Evolutionary conservation across 2,888 invertebrate species (phyloP).

Genomic region (Allolobophora icterica): DNA sequence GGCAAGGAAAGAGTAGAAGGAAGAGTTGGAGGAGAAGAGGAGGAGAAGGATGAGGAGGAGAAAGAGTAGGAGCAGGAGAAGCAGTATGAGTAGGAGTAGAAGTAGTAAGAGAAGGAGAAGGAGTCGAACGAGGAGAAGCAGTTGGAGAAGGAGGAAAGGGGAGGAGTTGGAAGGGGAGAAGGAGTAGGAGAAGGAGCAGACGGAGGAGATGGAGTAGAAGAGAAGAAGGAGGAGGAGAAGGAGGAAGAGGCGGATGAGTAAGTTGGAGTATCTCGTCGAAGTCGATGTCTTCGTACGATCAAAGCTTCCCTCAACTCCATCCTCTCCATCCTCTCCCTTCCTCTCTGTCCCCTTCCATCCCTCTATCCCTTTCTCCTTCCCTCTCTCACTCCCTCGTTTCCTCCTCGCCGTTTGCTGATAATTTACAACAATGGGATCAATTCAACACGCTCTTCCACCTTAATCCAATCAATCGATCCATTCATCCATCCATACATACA

Average conservation of each 20-base stretch:
- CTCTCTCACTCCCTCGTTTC: background rate
- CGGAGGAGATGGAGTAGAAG: too few relatives aligned
- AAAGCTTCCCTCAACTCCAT: too few relatives aligned
- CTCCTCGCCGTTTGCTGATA: background rate
- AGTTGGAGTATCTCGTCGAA: background rate
- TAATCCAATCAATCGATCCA: too few relatives aligned
- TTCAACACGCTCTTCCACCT: too few relatives aligned
- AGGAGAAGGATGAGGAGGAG: slow-evolving; percentile 31
- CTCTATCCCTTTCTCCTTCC: background rate
- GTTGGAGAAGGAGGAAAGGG: background rate
- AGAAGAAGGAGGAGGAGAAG: background rate
- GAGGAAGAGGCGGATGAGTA: background rate
- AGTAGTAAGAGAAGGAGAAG: background rate
- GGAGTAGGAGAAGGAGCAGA: background rate
- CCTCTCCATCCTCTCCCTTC: too few relatives aligned
- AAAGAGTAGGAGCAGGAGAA: background rate
- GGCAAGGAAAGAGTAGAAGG: background rate
- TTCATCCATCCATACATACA: too few relatives aligned
- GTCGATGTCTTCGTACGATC: too few relatives aligned
- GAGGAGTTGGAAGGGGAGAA: slow-evolving; percentile 32
- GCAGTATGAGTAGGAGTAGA: too few relatives aligned
- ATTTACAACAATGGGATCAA: background rate
- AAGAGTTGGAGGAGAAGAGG: background rate
- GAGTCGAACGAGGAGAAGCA: background rate
- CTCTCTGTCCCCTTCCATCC: background rate